Evolutionary conservation across 2,113 vertebrate species (phyloP), one percentile per base, ranked within the genome.

Genomic region (Sander vitreus): DNA sequence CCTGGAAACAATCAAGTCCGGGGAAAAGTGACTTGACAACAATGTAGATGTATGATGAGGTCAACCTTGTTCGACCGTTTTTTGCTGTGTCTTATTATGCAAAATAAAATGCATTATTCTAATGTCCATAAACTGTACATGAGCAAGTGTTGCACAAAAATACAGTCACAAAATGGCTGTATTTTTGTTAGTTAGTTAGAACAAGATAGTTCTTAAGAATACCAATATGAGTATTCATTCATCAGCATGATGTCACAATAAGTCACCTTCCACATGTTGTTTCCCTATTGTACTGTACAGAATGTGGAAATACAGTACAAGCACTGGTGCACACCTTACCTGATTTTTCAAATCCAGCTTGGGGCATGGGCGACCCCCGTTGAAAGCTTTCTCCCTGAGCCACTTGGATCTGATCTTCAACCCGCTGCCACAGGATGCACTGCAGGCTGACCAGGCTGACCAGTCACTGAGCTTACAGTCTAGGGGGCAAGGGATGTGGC

Each of bases 381-480:
- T 97, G 86, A 99, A 99, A 6, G 98, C 97, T 86, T 99, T 99
- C 88, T 99, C 97, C 73, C 98, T 96, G 13, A 99, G 95, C 97
- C 98, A 99, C 87, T 95, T 97, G 75, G 96, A 99, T 73, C 98
- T 91, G 81, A 96, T 95, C 92, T 95, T 97, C 80, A 99, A 90
- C 65, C 98, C 98, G 0, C 95, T 94, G 5, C 98, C 97, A 89
- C 97, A 99, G 10, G 97, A 96, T 1, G 96, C 94, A 84, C 97
- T 99, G 95, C 98, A 99, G 53, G 95, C 74, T 1, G 97, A 96
- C 98, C 98, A 99, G 5, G 91, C 80, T 23, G 98, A 98, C 98
- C 98, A 99, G 5, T 96, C 96, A 1, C 98, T 99, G 90, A 99
- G 94, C 86, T 96, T 97, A 92, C 98, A 99, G 92, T 99, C 98